These are phyloP conservation scores for Crotalus horridus DNA, from an alignment of 2,113 vertebrate species.

Conservation along the genomic window DNA sequence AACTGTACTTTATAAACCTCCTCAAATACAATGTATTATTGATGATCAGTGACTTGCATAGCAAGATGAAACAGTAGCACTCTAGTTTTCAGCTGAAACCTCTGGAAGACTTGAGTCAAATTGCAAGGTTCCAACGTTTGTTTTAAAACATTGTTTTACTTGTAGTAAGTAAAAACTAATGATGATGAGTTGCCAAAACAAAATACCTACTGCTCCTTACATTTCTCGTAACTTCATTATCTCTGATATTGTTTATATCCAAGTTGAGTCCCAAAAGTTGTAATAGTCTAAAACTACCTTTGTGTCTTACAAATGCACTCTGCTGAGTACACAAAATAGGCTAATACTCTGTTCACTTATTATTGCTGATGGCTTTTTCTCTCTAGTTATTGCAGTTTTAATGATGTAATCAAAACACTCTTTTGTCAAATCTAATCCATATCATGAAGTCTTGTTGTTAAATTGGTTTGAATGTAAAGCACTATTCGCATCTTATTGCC, in stretches of 20 bases:
- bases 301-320: slow-evolving; percentile 41
- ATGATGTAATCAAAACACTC: slow-evolving; percentile 58
- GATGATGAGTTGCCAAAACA: slow-evolving; percentile 37
- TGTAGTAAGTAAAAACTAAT: slow-evolving; percentile 20
- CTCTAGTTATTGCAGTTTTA: slow-evolving; percentile 69
- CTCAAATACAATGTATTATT: background rate
- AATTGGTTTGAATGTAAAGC: slow-evolving; percentile 61
- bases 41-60: slow-evolving; percentile 68
- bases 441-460: slow-evolving; percentile 48
- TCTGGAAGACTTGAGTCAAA: slow-evolving; percentile 67
- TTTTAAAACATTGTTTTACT: slow-evolving; percentile 33
- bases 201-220: slow-evolving; percentile 39
- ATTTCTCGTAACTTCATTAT: slow-evolving; percentile 30
- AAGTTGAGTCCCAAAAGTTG: slow-evolving; percentile 57
- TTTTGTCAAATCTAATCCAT: slow-evolving; percentile 63
- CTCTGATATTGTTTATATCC: slow-evolving; percentile 42
- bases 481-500: slow-evolving; percentile 70
- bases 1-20: background rate
- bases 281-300: slow-evolving; percentile 57
- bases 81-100: slow-evolving; percentile 50
- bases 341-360: slow-evolving; percentile 59
- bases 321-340: slow-evolving; percentile 43
- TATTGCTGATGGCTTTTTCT: slow-evolving; percentile 74
- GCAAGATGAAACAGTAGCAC: slow-evolving; percentile 64
- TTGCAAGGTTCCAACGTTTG: slow-evolving; percentile 49